These are phyloP conservation scores for Paradisaea rubra DNA, from an alignment of 2,113 vertebrate species.

Conservation along the genomic window DNA sequence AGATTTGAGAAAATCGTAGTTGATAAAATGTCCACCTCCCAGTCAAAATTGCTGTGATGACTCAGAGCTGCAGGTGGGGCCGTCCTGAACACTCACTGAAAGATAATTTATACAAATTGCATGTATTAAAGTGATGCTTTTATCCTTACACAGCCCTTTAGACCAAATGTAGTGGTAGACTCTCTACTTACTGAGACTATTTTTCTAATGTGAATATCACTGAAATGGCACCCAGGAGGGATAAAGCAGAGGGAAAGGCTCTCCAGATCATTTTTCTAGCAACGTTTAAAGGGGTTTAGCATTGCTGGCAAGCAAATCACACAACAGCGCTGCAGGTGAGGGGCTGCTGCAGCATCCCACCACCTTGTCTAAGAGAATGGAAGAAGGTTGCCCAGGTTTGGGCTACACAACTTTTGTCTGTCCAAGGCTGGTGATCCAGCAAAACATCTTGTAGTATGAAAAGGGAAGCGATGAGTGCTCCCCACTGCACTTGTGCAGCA, in stretches of 20 bases:
- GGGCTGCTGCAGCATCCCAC: neutral
- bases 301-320: neutral
- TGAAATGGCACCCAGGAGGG: neutral
- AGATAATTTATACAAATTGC: neutral
- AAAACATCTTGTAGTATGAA: neutral
- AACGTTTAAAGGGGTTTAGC: neutral
- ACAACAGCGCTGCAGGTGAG: neutral
- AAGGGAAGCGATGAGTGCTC: neutral
- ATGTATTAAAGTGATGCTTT: neutral
- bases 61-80: neutral
- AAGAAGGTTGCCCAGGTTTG: neutral
- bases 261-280: neutral
- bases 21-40: neutral
- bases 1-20: neutral
- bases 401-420: neutral
- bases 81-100: neutral
- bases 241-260: neutral
- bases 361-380: neutral
- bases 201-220: neutral
- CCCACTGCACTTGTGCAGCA: rapidly evolving
- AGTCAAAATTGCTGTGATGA: neutral
- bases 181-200: neutral
- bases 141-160: neutral
- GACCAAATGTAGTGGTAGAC: neutral
- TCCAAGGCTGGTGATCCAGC: neutral